phyloP scores from a whole-genome alignment of 2,888 invertebrate species.

The Hemithea aestivaria region DNA sequence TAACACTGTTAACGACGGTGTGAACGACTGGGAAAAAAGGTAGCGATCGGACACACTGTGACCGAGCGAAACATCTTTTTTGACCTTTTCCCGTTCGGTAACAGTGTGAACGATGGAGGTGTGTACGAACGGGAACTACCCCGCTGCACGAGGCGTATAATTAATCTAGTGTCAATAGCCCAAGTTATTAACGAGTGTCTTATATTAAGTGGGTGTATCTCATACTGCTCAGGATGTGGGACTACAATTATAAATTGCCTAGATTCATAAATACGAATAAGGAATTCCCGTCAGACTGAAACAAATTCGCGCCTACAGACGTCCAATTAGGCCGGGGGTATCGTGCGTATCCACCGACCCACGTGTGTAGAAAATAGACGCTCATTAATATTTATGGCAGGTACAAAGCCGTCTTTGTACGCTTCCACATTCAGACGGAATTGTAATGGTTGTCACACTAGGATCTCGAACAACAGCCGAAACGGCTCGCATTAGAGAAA shows the following conservation, averaged over 20 bases:
- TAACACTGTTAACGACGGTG: no score
- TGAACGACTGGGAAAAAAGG: no score
- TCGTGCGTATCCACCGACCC: conserved; percentile 73
- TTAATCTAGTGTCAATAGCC: conserved; percentile 24
- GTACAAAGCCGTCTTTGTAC: conserved; percentile 71
- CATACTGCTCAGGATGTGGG: conserved; percentile 24
- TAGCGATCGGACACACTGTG: no score
- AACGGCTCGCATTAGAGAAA: conserved; percentile 67
- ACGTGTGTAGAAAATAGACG: conserved; percentile 71
- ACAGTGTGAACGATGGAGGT: no score
- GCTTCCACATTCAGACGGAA: conserved; percentile 72
- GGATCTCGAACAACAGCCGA: conserved; percentile 72
- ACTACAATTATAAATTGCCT: conserved; percentile 35
- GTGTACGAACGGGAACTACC: no score
- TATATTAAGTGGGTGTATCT: conserved; percentile 23
- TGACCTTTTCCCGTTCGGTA: no score
- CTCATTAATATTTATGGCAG: conserved; percentile 75
- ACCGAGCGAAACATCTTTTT: no score
- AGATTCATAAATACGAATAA: conserved; percentile 38
- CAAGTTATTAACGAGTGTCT: conserved; percentile 22
- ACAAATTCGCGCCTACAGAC: conserved; percentile 67
- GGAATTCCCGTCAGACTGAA: conserved; percentile 52
- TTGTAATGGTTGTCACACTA: conserved; percentile 76
- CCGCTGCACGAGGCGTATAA: no score
- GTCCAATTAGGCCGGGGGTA: conserved; percentile 68